Percentiles rank a stretch among this genome's conserved stretches.
phyloP scores from a whole-genome alignment of 1,140 invertebrate genomes.

The Centruroides vittatus region DNA sequence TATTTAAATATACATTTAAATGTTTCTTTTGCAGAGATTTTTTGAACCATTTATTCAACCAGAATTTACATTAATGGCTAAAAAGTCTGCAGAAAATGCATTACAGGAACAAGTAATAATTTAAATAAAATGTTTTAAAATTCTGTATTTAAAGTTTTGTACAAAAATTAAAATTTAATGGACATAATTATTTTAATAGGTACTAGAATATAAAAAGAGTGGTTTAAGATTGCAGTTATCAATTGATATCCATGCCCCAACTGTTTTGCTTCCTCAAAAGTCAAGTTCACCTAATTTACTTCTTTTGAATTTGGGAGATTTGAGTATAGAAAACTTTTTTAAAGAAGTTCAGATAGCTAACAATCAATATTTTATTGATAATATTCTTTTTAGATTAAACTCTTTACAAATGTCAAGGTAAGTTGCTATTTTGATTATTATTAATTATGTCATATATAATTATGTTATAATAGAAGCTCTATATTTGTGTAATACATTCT shows the following conservation, averaged over 20 bases:
- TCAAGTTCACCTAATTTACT: slow-evolving; percentile 63
- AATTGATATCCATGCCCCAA: slow-evolving; percentile 56
- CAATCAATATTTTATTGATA: slow-evolving; percentile 36
- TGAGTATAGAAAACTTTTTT: slow-evolving; percentile 65
- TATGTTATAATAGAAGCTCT: too few relatives aligned
- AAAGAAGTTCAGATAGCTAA: slow-evolving; percentile 35
- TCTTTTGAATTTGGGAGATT: slow-evolving; percentile 56
- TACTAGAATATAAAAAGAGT: slow-evolving; percentile 40
- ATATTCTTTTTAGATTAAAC: slow-evolving; percentile 50
- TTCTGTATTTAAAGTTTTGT: too few relatives aligned
- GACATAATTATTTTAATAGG: slow-evolving; percentile 15
- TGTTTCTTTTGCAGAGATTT: slow-evolving; percentile 39
- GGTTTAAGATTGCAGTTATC: slow-evolving; percentile 49
- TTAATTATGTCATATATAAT: too few relatives aligned
- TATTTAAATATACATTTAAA: background rate
- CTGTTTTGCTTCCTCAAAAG: slow-evolving; percentile 60
- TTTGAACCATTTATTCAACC: slow-evolving; percentile 44
- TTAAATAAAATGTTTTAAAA: too few relatives aligned
- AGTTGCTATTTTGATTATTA: background rate
- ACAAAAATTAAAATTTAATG: too few relatives aligned
- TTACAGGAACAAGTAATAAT: slow-evolving; percentile 13
- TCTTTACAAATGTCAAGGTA: slow-evolving; percentile 45
- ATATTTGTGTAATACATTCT: too few relatives aligned
- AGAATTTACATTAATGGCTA: slow-evolving; percentile 28
- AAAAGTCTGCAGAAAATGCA: slow-evolving; percentile 20